Evolutionary conservation across 1,140 invertebrate species (phyloP).

Genomic region (Cotesia typhae): DNA sequence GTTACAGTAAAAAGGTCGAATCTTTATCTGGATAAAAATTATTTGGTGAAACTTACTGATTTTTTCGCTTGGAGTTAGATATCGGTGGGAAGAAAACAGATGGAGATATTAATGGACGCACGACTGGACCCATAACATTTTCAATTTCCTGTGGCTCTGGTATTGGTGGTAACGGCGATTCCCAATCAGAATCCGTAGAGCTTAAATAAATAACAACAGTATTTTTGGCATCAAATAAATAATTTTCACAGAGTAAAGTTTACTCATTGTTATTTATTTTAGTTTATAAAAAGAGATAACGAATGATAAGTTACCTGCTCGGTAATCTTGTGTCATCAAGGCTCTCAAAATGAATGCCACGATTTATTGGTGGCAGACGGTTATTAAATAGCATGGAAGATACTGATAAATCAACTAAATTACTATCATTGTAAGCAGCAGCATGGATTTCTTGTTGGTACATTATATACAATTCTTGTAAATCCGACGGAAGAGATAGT

Average conservation of each 20-base stretch:
- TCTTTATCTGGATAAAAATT: not conserved
- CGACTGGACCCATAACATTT: slow-evolving; percentile 52
- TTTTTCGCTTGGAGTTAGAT: slow-evolving; percentile 42
- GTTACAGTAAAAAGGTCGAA: not conserved
- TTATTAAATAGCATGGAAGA: slow-evolving; percentile 49
- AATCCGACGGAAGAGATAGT: slow-evolving; percentile 76
- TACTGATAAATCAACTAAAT: slow-evolving; percentile 49
- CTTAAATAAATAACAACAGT: slow-evolving; percentile 37
- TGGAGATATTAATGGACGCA: slow-evolving; percentile 53
- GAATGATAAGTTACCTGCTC: slow-evolving; percentile 49
- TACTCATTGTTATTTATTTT: not conserved
- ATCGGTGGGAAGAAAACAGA: slow-evolving; percentile 56
- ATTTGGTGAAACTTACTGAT: slow-evolving; percentile 39
- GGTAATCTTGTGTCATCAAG: slow-evolving; percentile 49
- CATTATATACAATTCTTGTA: slow-evolving; percentile 84
- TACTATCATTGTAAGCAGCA: slow-evolving; percentile 73
- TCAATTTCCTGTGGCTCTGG: slow-evolving; percentile 52
- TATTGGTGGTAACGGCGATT: slow-evolving; percentile 55
- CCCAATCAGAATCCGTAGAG: slow-evolving; percentile 58
- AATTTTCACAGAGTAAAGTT: slow-evolving; percentile 6
- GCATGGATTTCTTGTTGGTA: slow-evolving; percentile 88
- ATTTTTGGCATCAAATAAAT: not conserved
- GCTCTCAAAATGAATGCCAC: slow-evolving; percentile 49
- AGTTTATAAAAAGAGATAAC: not conserved
- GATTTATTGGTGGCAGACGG: slow-evolving; percentile 54